Base-by-base conservation (phyloP, 2,113 vertebrate genomes). In the Psephotus haematonotus region DNA sequence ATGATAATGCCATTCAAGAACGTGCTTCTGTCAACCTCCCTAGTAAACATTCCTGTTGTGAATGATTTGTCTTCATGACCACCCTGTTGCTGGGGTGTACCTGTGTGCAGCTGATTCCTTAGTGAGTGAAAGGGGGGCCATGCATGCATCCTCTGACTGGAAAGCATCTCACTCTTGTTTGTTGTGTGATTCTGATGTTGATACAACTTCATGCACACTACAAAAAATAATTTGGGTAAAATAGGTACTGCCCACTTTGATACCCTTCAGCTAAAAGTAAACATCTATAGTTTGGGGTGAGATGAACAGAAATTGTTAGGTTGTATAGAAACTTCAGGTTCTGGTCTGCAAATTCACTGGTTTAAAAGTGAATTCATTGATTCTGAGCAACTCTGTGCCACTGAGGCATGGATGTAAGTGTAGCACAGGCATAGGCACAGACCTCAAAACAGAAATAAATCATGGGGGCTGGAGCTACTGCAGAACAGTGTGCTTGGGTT, bases 31-130 rank as follows among this genome's bases (percentile, higher is more conserved):
- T 44, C 24, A 11, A 0, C 49, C 20, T 89, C 28, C 19, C 23
- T 25, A 6, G 77, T 43, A 43, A 89, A 14, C 1, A 1, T 67
- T 78, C 11, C n/a, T 43, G 11, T 18, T 80, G 18, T 16, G 59
- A 63, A 19, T 10, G 25, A 2, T 33, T 9, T 7, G 7, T 41
- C 12, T 47, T 17, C 0, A 0, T 2, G 15, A 7, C 25, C 1
- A 4, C 64, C 13, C 0, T 0, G 9, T 43, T 79, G 62, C 35
- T 65, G 70, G 23, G 8, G 11, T 24, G 37, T 41, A 27, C 9
- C 20, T 25, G 9, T 7, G n/a, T 6, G 29, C 50, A 31, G 10
- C 27, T 0, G 0, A 17, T 39, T 9, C 13, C 41, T 6, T 28
- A 52, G 28, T 8, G 49, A 19, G 22, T 2, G 7, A 14, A 49